Evolutionary conservation across 1,140 invertebrate genomes (phyloP), one percentile per base, ranked within the genome.

Genomic region (Drosophila chauvacae): DNA sequence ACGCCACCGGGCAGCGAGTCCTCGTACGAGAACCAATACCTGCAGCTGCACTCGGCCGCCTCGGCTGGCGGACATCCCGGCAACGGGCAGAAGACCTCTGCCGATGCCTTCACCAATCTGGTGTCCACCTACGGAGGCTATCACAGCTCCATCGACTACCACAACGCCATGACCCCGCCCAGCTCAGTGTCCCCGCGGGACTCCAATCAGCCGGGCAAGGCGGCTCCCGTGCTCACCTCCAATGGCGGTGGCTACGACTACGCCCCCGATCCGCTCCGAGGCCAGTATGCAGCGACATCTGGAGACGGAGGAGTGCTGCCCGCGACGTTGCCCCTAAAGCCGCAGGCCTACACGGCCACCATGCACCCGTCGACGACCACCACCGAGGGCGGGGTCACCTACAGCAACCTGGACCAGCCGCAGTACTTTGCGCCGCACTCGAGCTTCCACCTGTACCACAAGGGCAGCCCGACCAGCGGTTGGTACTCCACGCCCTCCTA

Each of bases 121-220:
- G 94, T 95, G 3, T 95, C 94, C 3, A 94, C 95, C 0, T 93
- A 94, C 92, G 94, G 95, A 20, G 94, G 94, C 26, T 97, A 97
- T 80, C 91, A 91, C 71, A 91, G 90, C 61, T 94, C 94, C 4
- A 94, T 96, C 20, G 96, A 97, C 84, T 97, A 97, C 84, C 96
- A 97, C 87, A 97, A 97, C 30, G 97, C 97, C 16, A 98, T 98
- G 96, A 98, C 98, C 1, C 98, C 98, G 48, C 98, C 98, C 13
- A 97, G 97, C 1, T 98, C 97, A 3, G 97, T 98, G 0, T 98
- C 98, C 10, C 98, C 98, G 1, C 94, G 97, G 50, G 97, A 98
- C 83, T 81, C 81, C 16, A 91, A 80, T 45, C 92, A 91, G 39
- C 71, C 79, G 2, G 73, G 80, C 28, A 91, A 98, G 97, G 91